phyloP scores from a whole-genome alignment of 2,888 invertebrate genomes.

The Catonia carolina region DNA sequence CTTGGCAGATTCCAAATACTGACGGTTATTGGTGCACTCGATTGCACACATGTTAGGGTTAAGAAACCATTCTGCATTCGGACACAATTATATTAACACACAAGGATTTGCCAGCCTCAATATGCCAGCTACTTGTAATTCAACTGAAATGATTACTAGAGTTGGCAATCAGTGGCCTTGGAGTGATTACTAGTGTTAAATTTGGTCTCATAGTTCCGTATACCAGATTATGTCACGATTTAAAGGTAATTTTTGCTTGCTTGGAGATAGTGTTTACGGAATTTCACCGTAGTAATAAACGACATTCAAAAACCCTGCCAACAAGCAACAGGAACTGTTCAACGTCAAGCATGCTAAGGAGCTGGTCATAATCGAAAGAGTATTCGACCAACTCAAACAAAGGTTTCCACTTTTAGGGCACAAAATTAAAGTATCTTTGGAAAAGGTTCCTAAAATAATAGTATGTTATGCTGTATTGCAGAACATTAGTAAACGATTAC shows the following conservation, averaged over 20 bases:
- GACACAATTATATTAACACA: not conserved
- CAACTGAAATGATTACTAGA: not conserved
- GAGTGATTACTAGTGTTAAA: not conserved
- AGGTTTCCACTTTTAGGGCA: not conserved
- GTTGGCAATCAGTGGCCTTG: not conserved
- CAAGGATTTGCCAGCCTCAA: not conserved
- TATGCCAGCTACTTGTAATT: not conserved
- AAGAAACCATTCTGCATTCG: not conserved
- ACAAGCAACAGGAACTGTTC: not conserved
- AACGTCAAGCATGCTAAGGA: not conserved
- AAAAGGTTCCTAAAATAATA: conserved; percentile 1
- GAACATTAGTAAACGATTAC: not conserved
- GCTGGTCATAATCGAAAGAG: not conserved
- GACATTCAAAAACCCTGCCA: conserved; percentile 1
- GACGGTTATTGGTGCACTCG: not conserved
- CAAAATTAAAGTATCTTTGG: not conserved
- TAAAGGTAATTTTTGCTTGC: conserved; percentile 5
- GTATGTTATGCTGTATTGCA: not conserved
- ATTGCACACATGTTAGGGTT: not conserved
- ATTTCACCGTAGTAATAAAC: not conserved
- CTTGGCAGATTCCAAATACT: not conserved
- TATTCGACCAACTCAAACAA: not conserved
- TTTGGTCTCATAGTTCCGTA: not conserved
- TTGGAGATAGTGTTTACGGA: not conserved
- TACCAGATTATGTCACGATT: not conserved